Evolutionary conservation across 2,888 invertebrate genomes (phyloP).

Genomic region (Rhagonycha lutea): DNA sequence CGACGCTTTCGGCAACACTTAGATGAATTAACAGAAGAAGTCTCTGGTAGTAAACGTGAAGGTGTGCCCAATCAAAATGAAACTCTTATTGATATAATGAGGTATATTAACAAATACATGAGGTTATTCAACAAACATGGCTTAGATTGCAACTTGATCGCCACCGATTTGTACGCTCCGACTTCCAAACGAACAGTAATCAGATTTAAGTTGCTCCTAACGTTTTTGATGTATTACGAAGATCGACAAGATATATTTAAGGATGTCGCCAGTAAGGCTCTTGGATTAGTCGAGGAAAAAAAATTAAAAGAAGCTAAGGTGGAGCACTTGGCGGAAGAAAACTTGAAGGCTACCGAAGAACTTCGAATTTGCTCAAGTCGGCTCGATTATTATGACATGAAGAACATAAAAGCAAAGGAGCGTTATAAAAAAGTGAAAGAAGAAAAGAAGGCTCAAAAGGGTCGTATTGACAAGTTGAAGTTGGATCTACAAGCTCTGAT

Average conservation of each 20-base stretch:
- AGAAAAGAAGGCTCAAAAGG: not conserved
- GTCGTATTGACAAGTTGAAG: not conserved
- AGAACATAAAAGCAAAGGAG: not conserved
- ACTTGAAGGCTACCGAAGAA: not conserved
- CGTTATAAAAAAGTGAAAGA: not conserved
- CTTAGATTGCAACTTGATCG: not conserved
- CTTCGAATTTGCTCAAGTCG: not conserved
- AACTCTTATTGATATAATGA: not conserved
- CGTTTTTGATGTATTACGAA: not conserved
- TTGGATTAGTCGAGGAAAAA: not conserved
- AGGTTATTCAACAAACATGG: not conserved
- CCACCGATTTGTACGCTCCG: conserved; percentile 6
- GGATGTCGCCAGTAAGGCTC: not conserved
- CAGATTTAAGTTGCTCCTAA: not conserved
- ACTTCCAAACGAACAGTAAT: conserved; percentile 2
- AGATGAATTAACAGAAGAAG: not conserved
- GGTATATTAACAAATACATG: conserved; percentile 4
- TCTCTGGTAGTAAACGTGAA: not conserved
- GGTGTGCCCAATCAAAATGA: not conserved
- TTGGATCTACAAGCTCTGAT: not conserved
- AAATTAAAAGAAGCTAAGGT: not conserved
- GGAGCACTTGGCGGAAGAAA: not conserved
- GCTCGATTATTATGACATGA: not conserved
- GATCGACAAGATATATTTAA: not conserved
- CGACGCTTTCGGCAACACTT: not conserved